Conservation (phyloP, 2,888 invertebrate species). For the Phoenoteleia sp. region DNA sequence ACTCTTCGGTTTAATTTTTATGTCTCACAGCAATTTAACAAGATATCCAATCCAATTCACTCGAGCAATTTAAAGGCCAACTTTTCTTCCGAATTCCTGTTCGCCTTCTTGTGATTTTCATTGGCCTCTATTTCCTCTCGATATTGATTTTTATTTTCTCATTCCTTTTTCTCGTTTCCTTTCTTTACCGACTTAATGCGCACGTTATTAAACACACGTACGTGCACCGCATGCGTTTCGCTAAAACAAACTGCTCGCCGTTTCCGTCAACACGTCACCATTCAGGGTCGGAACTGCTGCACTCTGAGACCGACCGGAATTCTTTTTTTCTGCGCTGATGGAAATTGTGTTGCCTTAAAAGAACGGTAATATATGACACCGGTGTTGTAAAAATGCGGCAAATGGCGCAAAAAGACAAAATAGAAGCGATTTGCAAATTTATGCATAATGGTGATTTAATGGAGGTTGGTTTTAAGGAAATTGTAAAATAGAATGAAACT, state of each 20-base stretch:
- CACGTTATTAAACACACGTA: slow-evolving; percentile 63
- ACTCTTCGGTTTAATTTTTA: slow-evolving; percentile 2
- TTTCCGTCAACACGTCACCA: slow-evolving; percentile 60
- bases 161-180: slow-evolving; percentile 40
- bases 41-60: no score
- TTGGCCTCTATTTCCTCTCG: slow-evolving; percentile 49
- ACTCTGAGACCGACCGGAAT: slow-evolving; percentile 26
- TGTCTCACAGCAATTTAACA: slow-evolving; percentile 6
- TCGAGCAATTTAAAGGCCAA: slow-evolving; percentile 18
- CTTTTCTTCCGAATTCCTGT: slow-evolving; percentile 38
- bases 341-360: slow-evolving; percentile 26
- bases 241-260: slow-evolving; percentile 52
- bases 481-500: no score
- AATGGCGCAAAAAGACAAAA: no score
- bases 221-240: slow-evolving; percentile 59
- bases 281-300: slow-evolving; percentile 52
- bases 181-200: slow-evolving; percentile 50
- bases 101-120: slow-evolving; percentile 41
- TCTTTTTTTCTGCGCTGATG: slow-evolving; percentile 2
- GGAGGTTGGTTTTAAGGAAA: no score
- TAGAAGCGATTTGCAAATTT: no score
- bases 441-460: no score
- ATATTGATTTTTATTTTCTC: slow-evolving; percentile 55
- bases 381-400: no score
- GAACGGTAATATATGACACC: no score